phyloP scores from a whole-genome alignment of 2,888 invertebrate species.

The Aphidoletes aphidimyza region DNA sequence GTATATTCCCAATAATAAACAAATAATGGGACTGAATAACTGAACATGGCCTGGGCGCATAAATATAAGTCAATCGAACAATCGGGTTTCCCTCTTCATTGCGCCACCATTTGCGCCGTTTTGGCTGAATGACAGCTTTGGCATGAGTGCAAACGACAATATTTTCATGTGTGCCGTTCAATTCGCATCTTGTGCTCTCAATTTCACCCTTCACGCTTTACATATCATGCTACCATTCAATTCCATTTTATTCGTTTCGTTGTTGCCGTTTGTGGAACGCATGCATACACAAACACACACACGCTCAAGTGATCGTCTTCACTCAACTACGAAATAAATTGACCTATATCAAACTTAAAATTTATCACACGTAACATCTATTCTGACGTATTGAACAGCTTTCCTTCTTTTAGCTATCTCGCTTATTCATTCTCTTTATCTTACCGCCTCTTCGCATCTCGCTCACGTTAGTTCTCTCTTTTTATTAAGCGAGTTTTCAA shows the following conservation, averaged over 20 bases:
- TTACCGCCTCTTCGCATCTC: neutral
- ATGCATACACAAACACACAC: neutral
- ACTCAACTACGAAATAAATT: conserved; percentile 40
- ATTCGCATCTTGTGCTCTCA: neutral
- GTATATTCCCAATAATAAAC: conserved; percentile 46
- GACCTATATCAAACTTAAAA: conserved; percentile 49
- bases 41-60: neutral
- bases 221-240: neutral
- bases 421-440: neutral
- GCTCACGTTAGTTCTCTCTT: neutral
- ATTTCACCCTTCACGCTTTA: neutral
- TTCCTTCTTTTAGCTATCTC: no score
- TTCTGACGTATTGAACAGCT: conserved; percentile 24
- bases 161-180: neutral
- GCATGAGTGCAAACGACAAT: conserved; percentile 18
- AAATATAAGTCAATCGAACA: conserved; percentile 33
- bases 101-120: neutral
- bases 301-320: neutral
- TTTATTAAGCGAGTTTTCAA: conserved; percentile 34
- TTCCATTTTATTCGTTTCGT: neutral
- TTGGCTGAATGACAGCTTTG: neutral
- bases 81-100: neutral
- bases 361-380: conserved; percentile 48
- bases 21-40: conserved; percentile 14
- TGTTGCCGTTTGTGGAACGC: neutral